Base-by-base conservation (phyloP, 2,888 invertebrate genomes). In the Pterostichus madidus region DNA sequence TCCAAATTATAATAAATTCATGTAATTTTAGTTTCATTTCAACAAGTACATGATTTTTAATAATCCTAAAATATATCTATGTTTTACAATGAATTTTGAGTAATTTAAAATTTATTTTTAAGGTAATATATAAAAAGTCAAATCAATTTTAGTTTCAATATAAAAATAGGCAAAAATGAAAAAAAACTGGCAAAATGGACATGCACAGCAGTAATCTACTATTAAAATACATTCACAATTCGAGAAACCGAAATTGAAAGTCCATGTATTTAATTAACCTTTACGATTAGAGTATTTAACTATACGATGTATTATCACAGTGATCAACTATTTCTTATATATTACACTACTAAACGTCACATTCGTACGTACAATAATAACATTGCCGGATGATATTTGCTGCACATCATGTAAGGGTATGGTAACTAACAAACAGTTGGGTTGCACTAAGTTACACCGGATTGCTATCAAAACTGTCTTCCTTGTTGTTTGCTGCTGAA, bases 261-360 rank as follows among this genome's bases (percentile, higher is more conserved):
- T 71, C 49, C 77, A 56, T 39, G 17, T 56, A 77, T 56, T 79
- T 39, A 44, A 68, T 64, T 32, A 59, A 78, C 7, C 68, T 11
- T 46, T 49, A 79, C 53, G 46, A 68, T 35, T 46, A 79, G 79
- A 79, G 79, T 79, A 79, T 64, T 79, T 68, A 49, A 46, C 52
- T 49, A 79, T 64, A 79, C 79, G 68, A 46, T 64, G 61, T 79
- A 81, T 81, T 81, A 81, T 81, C 81, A 81, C 81, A 81, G 81
- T 80, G 35, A 81, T 49, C 17, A 79, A 52, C 52, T 71, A 71
- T 80, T 68, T 79, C 46, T 79, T 75, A 77, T 49, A 75, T 76
- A 56, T 75, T 56, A 77, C 56, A 77, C 32, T 75, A 31, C 53
- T 75, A 44, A 32, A 71, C 11, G 24, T 24, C 5, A 39, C 13